These are phyloP conservation scores for Yasuhikotakia modesta DNA, from an alignment of 2,797 vertebrate species.

Conservation along the genomic window DNA sequence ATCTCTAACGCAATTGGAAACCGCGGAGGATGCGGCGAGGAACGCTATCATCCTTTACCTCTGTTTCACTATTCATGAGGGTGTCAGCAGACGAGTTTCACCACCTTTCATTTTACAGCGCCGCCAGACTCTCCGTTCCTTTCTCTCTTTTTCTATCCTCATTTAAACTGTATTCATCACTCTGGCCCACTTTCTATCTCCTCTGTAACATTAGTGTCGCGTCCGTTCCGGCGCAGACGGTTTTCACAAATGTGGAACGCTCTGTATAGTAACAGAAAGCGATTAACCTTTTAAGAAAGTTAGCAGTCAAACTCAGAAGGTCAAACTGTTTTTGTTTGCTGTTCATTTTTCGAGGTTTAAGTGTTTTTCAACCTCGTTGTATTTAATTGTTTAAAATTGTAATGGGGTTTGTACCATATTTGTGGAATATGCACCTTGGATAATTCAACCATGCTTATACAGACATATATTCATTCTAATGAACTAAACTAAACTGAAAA, in stretches of 20 bases:
- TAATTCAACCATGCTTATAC: no score
- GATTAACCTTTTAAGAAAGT: background rate
- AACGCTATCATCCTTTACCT: constrained; percentile 35
- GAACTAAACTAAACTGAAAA: no score
- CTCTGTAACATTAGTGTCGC: constrained; percentile 9
- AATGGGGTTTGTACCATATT: no score
- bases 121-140: constrained; percentile 27
- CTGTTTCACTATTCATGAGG: constrained; percentile 54
- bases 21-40: constrained; percentile 35
- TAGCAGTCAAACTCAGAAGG: background rate
- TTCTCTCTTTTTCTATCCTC: constrained; percentile 47
- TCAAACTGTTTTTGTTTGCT: background rate
- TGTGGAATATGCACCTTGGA: no score
- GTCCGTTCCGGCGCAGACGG: background rate
- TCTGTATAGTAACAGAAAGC: background rate
- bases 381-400: no score
- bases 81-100: constrained; percentile 42
- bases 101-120: constrained; percentile 34
- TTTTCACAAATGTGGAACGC: background rate
- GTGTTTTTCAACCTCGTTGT: no score
- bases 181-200: constrained; percentile 24
- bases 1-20: constrained; percentile 45
- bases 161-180: constrained; percentile 41
- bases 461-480: no score
- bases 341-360: no score